Percentiles rank a stretch among this genome's conserved stretches.
Evolutionary conservation across 2,888 invertebrate genomes (phyloP).

Genomic region (Caradrina clavipalpis): DNA sequence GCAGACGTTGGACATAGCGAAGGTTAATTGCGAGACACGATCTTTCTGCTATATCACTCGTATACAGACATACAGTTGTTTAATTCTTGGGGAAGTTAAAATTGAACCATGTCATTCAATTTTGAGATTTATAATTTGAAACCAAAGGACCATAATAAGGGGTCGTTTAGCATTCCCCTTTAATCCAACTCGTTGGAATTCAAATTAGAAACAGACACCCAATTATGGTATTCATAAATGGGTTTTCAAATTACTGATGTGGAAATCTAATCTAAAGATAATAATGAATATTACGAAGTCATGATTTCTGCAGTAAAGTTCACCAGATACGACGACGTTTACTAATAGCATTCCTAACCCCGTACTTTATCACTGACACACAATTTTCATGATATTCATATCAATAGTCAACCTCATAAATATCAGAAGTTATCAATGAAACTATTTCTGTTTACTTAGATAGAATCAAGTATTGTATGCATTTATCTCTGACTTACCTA

Average conservation of each 20-base stretch:
- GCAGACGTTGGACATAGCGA: slow-evolving; percentile 49
- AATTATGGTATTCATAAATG: slow-evolving; percentile 55
- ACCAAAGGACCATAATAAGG: neutral
- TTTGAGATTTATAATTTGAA: neutral
- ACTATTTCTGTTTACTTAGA: slow-evolving; percentile 45
- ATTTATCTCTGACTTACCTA: slow-evolving; percentile 79
- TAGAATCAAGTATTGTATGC: slow-evolving; percentile 23
- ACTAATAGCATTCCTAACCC: slow-evolving; percentile 68
- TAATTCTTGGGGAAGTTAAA: slow-evolving; percentile 6
- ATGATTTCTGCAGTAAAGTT: slow-evolving; percentile 66
- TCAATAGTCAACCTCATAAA: slow-evolving; percentile 59
- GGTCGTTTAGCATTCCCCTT: slow-evolving; percentile 18
- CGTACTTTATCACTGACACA: slow-evolving; percentile 65
- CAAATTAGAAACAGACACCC: slow-evolving; percentile 49
- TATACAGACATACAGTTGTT: slow-evolving; percentile 19
- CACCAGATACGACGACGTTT: slow-evolving; percentile 65
- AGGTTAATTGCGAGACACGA: slow-evolving; percentile 59
- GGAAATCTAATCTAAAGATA: slow-evolving; percentile 65
- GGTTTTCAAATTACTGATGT: slow-evolving; percentile 61
- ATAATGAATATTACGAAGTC: slow-evolving; percentile 64
- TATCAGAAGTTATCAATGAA: slow-evolving; percentile 67
- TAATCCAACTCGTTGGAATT: slow-evolving; percentile 41
- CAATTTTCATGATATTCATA: slow-evolving; percentile 51
- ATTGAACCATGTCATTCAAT: slow-evolving; percentile 5
- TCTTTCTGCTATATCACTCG: slow-evolving; percentile 53